Conservation (phyloP, 2,888 invertebrate genomes). For the Limnephilus rhombicus region DNA sequence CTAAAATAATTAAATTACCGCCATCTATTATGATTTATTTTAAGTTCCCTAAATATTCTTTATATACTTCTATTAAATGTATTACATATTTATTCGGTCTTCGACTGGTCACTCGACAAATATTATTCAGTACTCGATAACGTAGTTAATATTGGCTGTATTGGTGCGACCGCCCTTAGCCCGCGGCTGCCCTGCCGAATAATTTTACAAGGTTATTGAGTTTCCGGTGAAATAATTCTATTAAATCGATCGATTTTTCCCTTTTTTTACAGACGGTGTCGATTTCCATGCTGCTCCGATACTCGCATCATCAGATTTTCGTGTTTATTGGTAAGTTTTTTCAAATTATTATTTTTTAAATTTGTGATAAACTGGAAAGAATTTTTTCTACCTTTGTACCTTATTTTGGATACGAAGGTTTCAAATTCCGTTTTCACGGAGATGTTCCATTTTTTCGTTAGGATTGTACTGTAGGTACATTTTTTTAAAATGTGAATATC, state of each 20-base stretch:
- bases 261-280: constrained; percentile 91
- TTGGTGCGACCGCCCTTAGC: background rate
- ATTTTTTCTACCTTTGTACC: background rate
- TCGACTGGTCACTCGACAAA: too few species aligned
- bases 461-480: too few species aligned
- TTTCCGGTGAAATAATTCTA: constrained; percentile 19
- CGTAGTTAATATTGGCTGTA: background rate
- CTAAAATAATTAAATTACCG: too few species aligned
- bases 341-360: background rate
- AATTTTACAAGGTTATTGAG: constrained; percentile 23
- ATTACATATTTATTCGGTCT: too few species aligned
- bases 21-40: too few species aligned
- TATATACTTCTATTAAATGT: too few species aligned
- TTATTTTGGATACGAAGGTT: background rate
- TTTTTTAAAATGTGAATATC: too few species aligned
- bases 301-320: constrained; percentile 99
- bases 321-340: constrained; percentile 95
- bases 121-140: background rate
- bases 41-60: background rate
- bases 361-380: background rate
- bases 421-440: background rate
- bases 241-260: constrained; percentile 14
- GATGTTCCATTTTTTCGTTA: too few species aligned
- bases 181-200: constrained; percentile 1
- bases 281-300: constrained; percentile 97